These are phyloP conservation scores for Sebastes trivittatus DNA, from an alignment of 2,797 vertebrate genomes.

Conservation along the genomic window DNA sequence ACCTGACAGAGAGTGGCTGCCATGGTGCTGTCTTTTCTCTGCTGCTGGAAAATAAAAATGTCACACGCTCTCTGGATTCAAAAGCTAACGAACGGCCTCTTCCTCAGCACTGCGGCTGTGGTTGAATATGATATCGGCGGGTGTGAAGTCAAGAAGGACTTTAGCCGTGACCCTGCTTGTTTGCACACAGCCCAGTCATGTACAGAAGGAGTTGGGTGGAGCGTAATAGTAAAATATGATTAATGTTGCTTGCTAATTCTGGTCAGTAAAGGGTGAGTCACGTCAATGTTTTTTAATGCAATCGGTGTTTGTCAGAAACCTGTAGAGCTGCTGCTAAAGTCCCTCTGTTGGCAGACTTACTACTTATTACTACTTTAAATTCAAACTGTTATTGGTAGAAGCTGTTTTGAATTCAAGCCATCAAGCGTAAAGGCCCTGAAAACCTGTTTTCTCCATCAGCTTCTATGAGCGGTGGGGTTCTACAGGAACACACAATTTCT, in stretches of 20 bases:
- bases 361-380: background rate
- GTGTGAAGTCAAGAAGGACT: constrained; percentile 55
- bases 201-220: constrained; percentile 58
- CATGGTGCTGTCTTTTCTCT: constrained; percentile 71
- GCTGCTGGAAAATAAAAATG: background rate
- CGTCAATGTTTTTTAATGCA: background rate
- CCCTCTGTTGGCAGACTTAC: background rate
- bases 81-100: background rate
- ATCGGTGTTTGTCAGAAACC: background rate
- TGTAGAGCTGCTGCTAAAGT: background rate
- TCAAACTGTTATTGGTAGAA: background rate
- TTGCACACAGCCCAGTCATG: constrained; percentile 53
- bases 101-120: constrained; percentile 2
- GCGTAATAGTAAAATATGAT: constrained; percentile 21
- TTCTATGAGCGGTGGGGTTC: background rate
- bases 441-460: background rate
- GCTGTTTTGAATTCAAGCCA: background rate
- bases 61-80: background rate
- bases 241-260: constrained; percentile 2
- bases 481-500: background rate
- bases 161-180: constrained; percentile 54
- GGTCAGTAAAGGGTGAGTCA: background rate
- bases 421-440: background rate
- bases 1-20: constrained; percentile 88
- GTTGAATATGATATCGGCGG: constrained; percentile 52